Base-by-base conservation (phyloP, 2,797 vertebrate species). In the Vireo griseus region DNA sequence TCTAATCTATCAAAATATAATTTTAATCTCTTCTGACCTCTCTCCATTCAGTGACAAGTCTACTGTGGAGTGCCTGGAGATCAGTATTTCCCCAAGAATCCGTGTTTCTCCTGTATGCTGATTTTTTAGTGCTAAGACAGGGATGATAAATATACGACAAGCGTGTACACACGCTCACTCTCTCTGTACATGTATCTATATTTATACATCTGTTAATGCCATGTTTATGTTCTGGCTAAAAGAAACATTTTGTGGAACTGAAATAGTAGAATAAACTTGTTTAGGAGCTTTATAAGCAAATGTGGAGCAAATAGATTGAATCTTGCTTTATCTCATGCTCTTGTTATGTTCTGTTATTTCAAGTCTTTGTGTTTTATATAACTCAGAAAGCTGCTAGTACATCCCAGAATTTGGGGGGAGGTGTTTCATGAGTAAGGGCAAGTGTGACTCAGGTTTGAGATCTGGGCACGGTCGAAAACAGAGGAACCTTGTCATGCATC, bases 91-190 rank as follows among this genome's bases (percentile, higher is more conserved):
- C 40, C 6, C 47, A 66, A n/a, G 31, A 76, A 72, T 47, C 26
- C 68, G 10, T 63, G 40, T 11, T 52, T 77, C 57, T 74, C 19
- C 77, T 61, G 33, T 40, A 19, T 59, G 29, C 10, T 59, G 28
- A 20, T 58, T 55, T 28, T 88, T 61, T 66, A 61, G 31, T 75
- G 21, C 33, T 57, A 11, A 81, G 52, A 65, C 19, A 19, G 1
- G 1, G 35, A n/a, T 81, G 28, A 50, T 80, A 47, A 88, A 50
- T 67, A 29, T 20, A 25, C 45, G 83, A 29, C 54, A 83, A 86
- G 68, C 19, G 19, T 91, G 69, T 22, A 16, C 2, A 0, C 20
- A 29, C 0, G 0, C 6, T 11, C 21, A 5, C 22, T 42, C 21
- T 65, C 28, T 55, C 1, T 50, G 13, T 79, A 29, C 14, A 9